Conservation (phyloP, 2,797 vertebrate species). For the Periparus ater region DNA sequence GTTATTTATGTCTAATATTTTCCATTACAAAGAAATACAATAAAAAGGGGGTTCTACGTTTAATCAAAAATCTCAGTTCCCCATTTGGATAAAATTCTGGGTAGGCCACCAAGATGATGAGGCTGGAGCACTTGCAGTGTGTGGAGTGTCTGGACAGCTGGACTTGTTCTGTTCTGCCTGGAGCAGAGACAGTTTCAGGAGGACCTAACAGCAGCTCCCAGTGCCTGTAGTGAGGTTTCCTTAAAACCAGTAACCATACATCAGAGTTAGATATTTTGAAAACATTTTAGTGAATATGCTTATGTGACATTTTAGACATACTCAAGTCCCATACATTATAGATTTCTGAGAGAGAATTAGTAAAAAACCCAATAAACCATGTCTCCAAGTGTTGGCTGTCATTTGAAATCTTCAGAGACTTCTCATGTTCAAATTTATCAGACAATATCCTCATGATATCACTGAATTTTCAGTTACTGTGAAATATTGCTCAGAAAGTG, state of each 20-base stretch:
- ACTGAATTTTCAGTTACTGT: not conserved
- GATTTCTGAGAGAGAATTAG: not conserved
- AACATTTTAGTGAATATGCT: not conserved
- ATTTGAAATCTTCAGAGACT: not conserved
- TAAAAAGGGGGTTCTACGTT: not conserved
- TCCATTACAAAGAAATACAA: not conserved
- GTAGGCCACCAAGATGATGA: not conserved
- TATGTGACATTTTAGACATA: not conserved
- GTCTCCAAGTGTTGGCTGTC: not conserved
- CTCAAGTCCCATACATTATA: not conserved
- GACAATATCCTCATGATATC: not conserved
- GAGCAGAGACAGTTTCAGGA: not conserved
- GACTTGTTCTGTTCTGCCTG: not conserved
- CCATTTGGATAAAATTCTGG: not conserved
- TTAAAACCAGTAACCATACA: not conserved
- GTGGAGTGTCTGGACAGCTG: not conserved
- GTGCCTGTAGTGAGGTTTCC: not conserved
- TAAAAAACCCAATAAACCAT: fast-evolving
- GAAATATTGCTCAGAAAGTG: not conserved
- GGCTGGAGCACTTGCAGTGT: not conserved
- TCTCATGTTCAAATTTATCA: not conserved
- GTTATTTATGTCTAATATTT: not conserved
- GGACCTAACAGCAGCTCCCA: not conserved
- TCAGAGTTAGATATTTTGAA: not conserved
- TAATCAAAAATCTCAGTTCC: not conserved